Evolutionary conservation across 2,888 invertebrate species (phyloP).

Genomic region (Palloptera scutellata): DNA sequence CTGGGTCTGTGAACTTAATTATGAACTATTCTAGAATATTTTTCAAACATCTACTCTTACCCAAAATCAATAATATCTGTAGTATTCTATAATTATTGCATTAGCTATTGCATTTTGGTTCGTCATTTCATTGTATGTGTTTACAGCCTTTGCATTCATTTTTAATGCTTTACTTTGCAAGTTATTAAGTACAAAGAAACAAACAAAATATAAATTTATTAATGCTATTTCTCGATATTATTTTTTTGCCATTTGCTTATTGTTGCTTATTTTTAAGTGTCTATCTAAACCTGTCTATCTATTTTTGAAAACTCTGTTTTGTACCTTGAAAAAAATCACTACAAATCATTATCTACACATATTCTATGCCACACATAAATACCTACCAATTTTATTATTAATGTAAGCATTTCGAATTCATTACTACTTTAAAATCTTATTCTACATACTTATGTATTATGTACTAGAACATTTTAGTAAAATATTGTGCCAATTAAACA

Average conservation of each 20-base stretch:
- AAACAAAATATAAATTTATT: constrained; percentile 15
- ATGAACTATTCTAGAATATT: neutral
- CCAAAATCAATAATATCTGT: too few species aligned
- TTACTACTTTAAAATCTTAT: neutral
- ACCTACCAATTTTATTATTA: too few species aligned
- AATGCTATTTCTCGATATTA: too few species aligned
- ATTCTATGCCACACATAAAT: neutral
- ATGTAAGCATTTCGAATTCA: neutral
- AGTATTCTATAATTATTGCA: too few species aligned
- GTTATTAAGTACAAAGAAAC: constrained; percentile 8
- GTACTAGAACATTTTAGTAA: neutral
- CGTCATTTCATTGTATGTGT: neutral
- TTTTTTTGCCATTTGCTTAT: constrained; percentile 19
- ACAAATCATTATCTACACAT: neutral
- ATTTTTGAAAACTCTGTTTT: constrained; percentile 2
- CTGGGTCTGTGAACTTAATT: neutral
- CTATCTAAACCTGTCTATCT: neutral
- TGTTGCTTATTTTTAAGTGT: constrained; percentile 20
- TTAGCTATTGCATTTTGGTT: too few species aligned
- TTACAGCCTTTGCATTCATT: constrained; percentile 5
- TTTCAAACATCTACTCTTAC: constrained; percentile 9
- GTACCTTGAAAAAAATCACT: constrained; percentile 3
- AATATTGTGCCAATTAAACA: constrained; percentile 29
- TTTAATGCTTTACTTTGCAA: neutral
- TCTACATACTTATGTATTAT: neutral